Evolutionary conservation across 2,888 invertebrate genomes (phyloP), one percentile per base, ranked within the genome.

Genomic region (Tolmerus cingulatus): DNA sequence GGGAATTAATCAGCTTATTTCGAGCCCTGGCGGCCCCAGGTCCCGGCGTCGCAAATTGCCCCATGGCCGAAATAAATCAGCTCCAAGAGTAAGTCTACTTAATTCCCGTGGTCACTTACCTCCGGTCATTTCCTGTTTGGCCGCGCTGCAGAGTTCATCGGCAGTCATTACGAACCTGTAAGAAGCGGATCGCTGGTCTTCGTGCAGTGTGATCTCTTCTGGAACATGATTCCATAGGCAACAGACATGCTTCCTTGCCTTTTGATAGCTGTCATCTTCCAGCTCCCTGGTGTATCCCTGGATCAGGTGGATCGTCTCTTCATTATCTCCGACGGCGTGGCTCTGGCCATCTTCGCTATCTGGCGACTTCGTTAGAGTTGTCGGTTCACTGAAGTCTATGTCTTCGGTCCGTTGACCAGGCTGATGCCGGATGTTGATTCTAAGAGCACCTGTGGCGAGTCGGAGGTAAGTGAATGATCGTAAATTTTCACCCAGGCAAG

Each of bases 101-200:
- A 87, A 66, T 30, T 86, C 78, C 57, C 23, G 57, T 66, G 40
- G 30, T 74, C 27, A 88, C 87, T 90, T 90, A 92, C 92, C 90
- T 88, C 91, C 90, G 46, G 90, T 89, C 87, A 93, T 90, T 89
- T 93, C 93, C 84, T 90, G 91, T 2, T 89, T 89, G 0, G 94
- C 95, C 0, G 94, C 91, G 1, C 92, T 93, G 86, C 92, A 92
- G 76, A 93, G 92, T 46, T 93, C 93, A 90, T 94, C 95, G 2
- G 93, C 93, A 0, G 94, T 93, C 93, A 95, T 93, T 0, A 93
- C 92, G 89, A 94, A 93, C 0, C 94, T 94, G 89, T 94, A 93
- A 27, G 90, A 90, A 16, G 91, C 86, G 46, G 88, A 89, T 30
- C 88, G 79, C 87, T 91, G 89, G 78, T 90, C 89, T 1, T 89